Conservation (phyloP, 2,797 vertebrate genomes). For the Sitta carolinensis region DNA sequence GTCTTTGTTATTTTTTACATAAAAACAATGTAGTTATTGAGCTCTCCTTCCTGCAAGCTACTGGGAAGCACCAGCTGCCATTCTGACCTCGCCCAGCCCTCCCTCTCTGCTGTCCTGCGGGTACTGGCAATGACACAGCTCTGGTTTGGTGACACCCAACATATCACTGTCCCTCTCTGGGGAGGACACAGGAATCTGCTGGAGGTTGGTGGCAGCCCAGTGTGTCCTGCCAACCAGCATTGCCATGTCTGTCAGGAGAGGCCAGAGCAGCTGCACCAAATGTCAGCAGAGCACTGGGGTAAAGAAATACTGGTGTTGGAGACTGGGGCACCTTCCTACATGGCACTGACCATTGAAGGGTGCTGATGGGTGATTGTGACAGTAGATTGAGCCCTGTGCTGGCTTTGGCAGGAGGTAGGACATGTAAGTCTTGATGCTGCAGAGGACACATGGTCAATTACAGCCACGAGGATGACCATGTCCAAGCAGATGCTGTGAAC, state of each 20-base stretch:
- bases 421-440: background rate
- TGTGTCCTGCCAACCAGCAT: background rate
- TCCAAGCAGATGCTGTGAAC: background rate
- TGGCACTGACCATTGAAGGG: fast-evolving
- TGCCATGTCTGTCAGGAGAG: background rate
- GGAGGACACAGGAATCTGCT: background rate
- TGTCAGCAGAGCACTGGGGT: background rate
- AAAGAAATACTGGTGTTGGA: background rate
- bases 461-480: background rate
- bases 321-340: background rate
- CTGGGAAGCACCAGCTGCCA: background rate
- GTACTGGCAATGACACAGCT: background rate
- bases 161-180: background rate
- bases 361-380: background rate
- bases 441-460: background rate
- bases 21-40: background rate
- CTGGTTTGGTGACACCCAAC: background rate
- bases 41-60: background rate
- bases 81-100: background rate
- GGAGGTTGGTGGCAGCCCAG: background rate
- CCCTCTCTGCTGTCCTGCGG: background rate
- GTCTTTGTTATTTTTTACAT: background rate
- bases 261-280: background rate
- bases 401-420: background rate
- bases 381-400: background rate